Percentiles rank a stretch among this genome's conserved stretches.
phyloP scores from a whole-genome alignment of 1,140 invertebrate species.

The Diploscapter pachys region DNA sequence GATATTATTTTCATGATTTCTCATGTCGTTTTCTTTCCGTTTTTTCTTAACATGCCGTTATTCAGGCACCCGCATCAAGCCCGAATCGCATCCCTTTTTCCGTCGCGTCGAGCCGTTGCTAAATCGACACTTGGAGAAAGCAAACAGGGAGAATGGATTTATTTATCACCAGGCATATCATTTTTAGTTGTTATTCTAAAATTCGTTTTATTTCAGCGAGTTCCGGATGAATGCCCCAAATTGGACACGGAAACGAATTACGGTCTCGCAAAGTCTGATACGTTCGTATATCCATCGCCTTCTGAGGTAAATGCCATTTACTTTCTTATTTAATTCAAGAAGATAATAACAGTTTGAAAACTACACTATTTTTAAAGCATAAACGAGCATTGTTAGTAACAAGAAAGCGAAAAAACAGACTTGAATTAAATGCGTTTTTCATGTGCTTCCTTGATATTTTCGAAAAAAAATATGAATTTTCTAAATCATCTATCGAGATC shows the following conservation, averaged over 20 bases:
- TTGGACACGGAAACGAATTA: conserved; percentile 71
- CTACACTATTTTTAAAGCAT: no score
- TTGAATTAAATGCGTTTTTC: no score
- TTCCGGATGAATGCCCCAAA: conserved; percentile 67
- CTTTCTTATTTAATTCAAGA: conserved; percentile 23
- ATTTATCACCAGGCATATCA: conserved; percentile 68
- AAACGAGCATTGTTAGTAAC: no score
- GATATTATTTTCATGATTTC: no score
- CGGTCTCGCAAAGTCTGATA: conserved; percentile 70
- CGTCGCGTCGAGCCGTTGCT: conserved; percentile 67
- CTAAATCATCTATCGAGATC: no score
- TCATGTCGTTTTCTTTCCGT: no score
- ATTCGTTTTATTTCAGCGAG: conserved; percentile 52
- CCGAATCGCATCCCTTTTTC: conserved; percentile 71
- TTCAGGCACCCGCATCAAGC: conserved; percentile 64
- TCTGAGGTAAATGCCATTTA: conserved; percentile 34
- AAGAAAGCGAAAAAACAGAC: no score
- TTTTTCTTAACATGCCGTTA: no score
- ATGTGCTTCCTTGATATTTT: no score
- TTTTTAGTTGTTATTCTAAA: no score
- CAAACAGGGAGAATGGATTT: conserved; percentile 72
- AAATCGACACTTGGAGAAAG: conserved; percentile 70
- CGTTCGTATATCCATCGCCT: conserved; percentile 65
- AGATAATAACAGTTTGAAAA: no score
- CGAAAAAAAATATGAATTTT: no score